Evolutionary conservation across 2,888 invertebrate species (phyloP), one percentile per base, ranked within the genome.

Genomic region (Hirtodrosophila trivittata): DNA sequence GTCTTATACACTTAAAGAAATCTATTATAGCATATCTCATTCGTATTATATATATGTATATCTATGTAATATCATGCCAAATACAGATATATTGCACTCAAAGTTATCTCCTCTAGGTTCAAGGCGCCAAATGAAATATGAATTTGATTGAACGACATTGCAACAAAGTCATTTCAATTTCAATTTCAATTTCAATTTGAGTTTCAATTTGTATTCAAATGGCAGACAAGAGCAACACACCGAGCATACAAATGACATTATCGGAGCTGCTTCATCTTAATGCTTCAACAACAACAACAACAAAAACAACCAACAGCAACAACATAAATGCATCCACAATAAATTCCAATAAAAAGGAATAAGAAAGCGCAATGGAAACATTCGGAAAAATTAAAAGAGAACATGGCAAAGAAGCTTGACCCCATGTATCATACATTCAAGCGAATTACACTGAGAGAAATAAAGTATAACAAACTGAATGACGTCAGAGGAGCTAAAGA

Each of bases 81-180:
- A n/a, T n/a, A n/a, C n/a, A n/a, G n/a, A n/a, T n/a, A 21, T 21
- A 21, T 3, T 21, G 18, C 18, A 3, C 18, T 21, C 18, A 21
- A 21, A 3, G 5, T 21, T n/a, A n/a, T 21, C 18, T 21, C 2
- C 18, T 21, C 18, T 21, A 2, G 2, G 18, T 21, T 21, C 5
- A 13, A 6, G 13, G 45, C 43, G 51, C 52, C 26, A 42, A 32
- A 32, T 32, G 26, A 68, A 58, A 68, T 71, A 49, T 9, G 67
- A 57, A 64, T 67, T 67, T 64, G 64, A 71, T 72, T 72, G 71
- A 49, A 64, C 77, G 78, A 82, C 78, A 78, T 78, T 78, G 78
- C 80, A 76, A 66, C 80, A 78, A 83, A 78, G 80, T 78, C 83
- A 78, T 83, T 78, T 82, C 65, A 74, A 73, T 74, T 73, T 49